These are phyloP conservation scores for Bursaphelenchus okinawaensis DNA, from an alignment of 2,888 invertebrate genomes.

Conservation along the genomic window DNA sequence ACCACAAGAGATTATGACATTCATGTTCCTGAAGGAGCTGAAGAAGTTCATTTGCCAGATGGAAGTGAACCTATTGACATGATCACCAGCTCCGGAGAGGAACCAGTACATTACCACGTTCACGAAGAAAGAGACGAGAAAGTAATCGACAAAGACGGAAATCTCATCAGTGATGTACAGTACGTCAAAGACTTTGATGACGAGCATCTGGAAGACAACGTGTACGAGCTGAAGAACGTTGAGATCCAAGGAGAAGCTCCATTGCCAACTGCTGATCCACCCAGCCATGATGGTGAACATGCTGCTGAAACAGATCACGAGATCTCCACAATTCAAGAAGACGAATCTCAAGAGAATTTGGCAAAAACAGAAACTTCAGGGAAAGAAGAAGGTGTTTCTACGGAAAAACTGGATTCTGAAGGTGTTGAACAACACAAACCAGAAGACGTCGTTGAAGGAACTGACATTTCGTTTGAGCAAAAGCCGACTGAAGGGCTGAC, in stretches of 20 bases:
- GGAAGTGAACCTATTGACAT: neutral
- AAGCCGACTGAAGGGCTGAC: neutral
- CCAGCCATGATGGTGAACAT: neutral
- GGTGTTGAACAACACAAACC: conserved; percentile 7
- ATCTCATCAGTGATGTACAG: neutral
- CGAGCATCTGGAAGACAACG: neutral
- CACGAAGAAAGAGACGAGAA: neutral
- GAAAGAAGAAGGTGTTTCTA: neutral
- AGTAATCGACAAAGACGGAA: neutral
- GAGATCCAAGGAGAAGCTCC: neutral
- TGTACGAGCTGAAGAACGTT: neutral
- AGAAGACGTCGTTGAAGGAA: neutral
- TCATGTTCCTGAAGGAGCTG: neutral
- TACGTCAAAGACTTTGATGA: neutral
- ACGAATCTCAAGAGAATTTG: neutral
- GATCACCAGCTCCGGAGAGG: neutral
- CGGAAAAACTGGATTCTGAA: neutral
- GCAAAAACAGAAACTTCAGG: neutral
- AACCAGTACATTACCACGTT: neutral
- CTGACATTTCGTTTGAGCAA: conserved; percentile 3
- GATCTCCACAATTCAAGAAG: neutral
- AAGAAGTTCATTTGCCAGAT: neutral
- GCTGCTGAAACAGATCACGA: neutral
- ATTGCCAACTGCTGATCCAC: neutral
- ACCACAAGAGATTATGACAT: neutral